Evolutionary conservation across 2,113 vertebrate species (phyloP), one percentile per base, ranked within the genome.

Genomic region (Semnornis frantzii): DNA sequence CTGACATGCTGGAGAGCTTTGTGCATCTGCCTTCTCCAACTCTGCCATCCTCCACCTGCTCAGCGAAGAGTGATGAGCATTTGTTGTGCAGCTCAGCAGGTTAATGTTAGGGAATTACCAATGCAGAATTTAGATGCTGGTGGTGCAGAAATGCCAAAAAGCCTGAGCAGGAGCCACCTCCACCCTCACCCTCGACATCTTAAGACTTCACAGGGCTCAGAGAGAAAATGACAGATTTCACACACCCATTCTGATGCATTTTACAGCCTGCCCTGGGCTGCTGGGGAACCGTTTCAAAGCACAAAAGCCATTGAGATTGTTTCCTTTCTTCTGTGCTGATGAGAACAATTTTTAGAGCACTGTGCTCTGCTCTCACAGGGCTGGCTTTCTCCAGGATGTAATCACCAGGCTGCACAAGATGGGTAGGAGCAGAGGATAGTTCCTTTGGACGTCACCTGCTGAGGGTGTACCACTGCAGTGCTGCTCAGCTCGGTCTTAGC

Each of bases 281-380:
- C 77, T 66, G 81, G 62, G 71, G 72, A 92, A 50, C 54, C 28
- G 66, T 94, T 91, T 95, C 87, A 84, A 94, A 90, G 85, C 24
- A 0, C 30, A 75, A 12, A 87, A 94, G 57, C 72, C 64, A 82
- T 42, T 86, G 90, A 82, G 74, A 72, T 74, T 55, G 70, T 89
- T 92, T 84, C 44, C 54, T 86, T 90, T 88, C 80, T 82, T 93
- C 64, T 85, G 55, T 50, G 46, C 59, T 5, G 77, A 75, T 27
- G 85, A 90, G 84, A 82, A 87, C 9, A 64, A 17, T 72, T 78
- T 94, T 63, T 68, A 52, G 92, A 86, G 46, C n/a, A 1, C 28
- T 79, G 58, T 70, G 71, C 76, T 91, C 62, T 63, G 77, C 70
- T 85, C 76, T 90, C 72, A 10, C 24, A 13, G 11, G 44, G 54